phyloP scores from a whole-genome alignment of 2,113 vertebrate species.

The Nothocercus nigrocapillus region DNA sequence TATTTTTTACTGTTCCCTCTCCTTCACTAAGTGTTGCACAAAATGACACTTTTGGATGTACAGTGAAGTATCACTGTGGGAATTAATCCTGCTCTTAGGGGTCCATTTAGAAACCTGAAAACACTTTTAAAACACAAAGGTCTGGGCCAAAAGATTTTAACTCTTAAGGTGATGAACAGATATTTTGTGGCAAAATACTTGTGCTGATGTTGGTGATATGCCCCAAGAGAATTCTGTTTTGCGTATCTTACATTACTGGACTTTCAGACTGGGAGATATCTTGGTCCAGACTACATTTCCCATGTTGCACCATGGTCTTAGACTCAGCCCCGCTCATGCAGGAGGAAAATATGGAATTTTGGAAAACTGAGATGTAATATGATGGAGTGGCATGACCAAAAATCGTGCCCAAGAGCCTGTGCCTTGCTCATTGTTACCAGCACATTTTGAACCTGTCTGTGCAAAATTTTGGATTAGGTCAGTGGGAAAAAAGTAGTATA shows the following conservation, averaged over 20 bases:
- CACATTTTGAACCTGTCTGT: not conserved
- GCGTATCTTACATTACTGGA: not conserved
- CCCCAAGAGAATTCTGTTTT: not conserved
- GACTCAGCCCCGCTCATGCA: not conserved
- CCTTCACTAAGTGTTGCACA: not conserved
- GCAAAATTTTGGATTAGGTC: not conserved
- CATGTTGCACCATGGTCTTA: fast-evolving
- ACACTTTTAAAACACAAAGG: not conserved
- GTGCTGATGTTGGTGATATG: not conserved
- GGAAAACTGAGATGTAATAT: not conserved
- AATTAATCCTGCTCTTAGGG: not conserved
- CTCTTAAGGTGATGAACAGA: not conserved
- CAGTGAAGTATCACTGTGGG: not conserved
- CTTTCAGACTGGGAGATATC: not conserved
- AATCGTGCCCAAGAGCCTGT: not conserved
- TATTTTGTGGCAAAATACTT: not conserved
- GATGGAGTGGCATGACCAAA: not conserved
- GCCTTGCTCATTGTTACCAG: not conserved
- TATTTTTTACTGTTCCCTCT: not conserved
- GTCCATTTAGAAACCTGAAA: not conserved
- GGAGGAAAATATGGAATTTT: not conserved
- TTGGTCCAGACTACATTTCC: not conserved
- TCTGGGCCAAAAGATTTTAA: not conserved
- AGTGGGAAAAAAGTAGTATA: not conserved
- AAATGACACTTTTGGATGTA: not conserved